Percentiles rank a stretch among this genome's conserved stretches.
phyloP scores from a whole-genome alignment of 2,113 vertebrate species.

The Todiramphus chloris region DNA sequence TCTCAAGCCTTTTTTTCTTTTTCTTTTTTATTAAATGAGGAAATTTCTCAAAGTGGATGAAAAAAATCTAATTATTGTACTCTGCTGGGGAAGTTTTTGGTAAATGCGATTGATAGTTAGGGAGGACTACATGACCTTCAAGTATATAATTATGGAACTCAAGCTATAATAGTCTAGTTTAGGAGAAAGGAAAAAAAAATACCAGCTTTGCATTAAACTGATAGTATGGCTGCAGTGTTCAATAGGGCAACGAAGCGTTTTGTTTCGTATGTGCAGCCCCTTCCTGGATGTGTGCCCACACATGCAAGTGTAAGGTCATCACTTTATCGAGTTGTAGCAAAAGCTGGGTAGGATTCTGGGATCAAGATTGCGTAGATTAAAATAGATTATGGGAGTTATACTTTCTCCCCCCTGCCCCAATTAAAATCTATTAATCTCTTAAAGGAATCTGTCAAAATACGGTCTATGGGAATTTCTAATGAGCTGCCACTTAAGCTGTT shows the following conservation, averaged over 20 bases:
- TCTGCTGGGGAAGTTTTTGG: background rate
- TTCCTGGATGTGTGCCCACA: background rate
- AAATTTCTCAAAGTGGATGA: background rate
- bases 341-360: background rate
- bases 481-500: background rate
- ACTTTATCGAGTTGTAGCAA: background rate
- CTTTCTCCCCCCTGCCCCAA: background rate
- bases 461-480: background rate
- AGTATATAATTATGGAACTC: background rate
- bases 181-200: too few species aligned
- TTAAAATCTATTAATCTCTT: background rate
- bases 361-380: background rate
- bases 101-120: background rate
- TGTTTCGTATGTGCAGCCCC: background rate
- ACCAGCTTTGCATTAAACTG: background rate
- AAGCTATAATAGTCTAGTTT: background rate
- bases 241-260: background rate
- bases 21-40: background rate
- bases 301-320: background rate
- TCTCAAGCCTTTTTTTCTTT: background rate
- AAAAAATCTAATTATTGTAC: background rate
- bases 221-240: background rate
- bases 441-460: background rate
- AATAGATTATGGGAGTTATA: background rate
- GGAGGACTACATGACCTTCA: background rate